Conservation (phyloP, 2,113 vertebrate genomes). For the Hydrochoerus hydrochaeris region DNA sequence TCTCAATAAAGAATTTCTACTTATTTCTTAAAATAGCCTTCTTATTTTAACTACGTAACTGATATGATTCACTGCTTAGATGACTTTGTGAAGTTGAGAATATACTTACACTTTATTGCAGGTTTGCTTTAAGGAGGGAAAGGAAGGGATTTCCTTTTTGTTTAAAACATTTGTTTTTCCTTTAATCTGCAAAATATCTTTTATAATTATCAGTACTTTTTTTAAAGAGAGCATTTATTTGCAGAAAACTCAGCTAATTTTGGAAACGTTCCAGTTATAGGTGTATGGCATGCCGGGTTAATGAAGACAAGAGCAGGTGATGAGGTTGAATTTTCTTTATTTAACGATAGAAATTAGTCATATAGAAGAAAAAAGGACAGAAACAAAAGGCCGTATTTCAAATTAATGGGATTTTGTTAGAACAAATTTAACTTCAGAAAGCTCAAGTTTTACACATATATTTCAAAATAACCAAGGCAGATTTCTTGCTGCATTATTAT, state of each 20-base stretch:
- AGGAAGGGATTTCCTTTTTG: not conserved
- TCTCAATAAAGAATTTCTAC: slow-evolving; percentile 31
- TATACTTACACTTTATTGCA: not conserved
- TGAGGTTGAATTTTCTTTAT: slow-evolving; percentile 11
- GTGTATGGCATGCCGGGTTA: not conserved
- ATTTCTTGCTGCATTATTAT: slow-evolving; percentile 10
- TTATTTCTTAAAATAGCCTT: not conserved
- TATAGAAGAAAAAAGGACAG: slow-evolving; percentile 42
- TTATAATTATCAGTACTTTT: not conserved
- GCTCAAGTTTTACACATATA: not conserved
- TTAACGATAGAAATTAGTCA: slow-evolving; percentile 35
- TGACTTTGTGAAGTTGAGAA: slow-evolving; percentile 3
- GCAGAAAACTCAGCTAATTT: slow-evolving; percentile 37
- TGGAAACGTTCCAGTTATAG: not conserved
- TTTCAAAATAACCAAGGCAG: slow-evolving; percentile 19
- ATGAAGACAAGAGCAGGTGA: not conserved
- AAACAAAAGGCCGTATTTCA: slow-evolving; percentile 39
- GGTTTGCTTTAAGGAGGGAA: not conserved
- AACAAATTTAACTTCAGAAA: slow-evolving; percentile 33
- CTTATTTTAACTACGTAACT: slow-evolving; percentile 34
- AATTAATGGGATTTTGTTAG: slow-evolving; percentile 41
- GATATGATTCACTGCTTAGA: slow-evolving; percentile 5
- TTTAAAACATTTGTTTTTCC: slow-evolving; percentile 32
- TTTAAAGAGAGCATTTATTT: not conserved
- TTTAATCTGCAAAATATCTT: not conserved